Evolutionary conservation across 2,113 vertebrate species (phyloP), one percentile per base, ranked within the genome.

Genomic region (Sinocyclocheilus grahami): DNA sequence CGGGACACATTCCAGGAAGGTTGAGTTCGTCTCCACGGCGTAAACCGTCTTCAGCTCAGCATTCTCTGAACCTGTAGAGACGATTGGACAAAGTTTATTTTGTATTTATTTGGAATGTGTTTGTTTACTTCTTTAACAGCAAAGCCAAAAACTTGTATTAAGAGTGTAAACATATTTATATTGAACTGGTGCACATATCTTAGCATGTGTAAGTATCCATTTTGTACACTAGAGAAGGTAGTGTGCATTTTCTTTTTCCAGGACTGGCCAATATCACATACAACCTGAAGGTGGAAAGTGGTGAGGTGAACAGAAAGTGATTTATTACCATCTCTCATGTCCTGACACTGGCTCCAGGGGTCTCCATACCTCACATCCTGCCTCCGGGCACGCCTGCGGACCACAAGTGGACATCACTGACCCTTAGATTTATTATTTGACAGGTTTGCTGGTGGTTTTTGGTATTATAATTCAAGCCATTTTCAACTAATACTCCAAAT

Each of bases 11-110:
- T 97, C 96, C 5, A 97, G 92, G 90, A 96, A 97, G 6, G 95
- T 95, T 5, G 97, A 90, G 89, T 96, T 97, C 22, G 94, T 95
- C 87, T 97, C 96, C 53, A 97, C 95, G 0, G 95, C 96, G 10
- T 95, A 97, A 60, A 96, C 86, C 39, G 89, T 8, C 90, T 94
- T 96, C 83, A 94, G 92, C 37, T 94, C 92, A 81, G 60, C 30
- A 0, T 88, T 88, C 5, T 89, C 51, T 0, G 67, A 78, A 3
- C 90, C 95, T 96, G 90, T 0, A 0, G 0, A 77, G 13, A 67
- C 86, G 72, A 12, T 13, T 12, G 8, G 14, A 58, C 2, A 0
- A 42, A 42, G 48, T 53, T 53, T 53, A 55, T 55, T 55, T 55
- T 18, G 4, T 55, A 18, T 55, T 55, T 55, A 16, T 55, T 55